These are phyloP conservation scores for Crotalus horridus DNA, from an alignment of 2,113 vertebrate species.

Conservation along the genomic window DNA sequence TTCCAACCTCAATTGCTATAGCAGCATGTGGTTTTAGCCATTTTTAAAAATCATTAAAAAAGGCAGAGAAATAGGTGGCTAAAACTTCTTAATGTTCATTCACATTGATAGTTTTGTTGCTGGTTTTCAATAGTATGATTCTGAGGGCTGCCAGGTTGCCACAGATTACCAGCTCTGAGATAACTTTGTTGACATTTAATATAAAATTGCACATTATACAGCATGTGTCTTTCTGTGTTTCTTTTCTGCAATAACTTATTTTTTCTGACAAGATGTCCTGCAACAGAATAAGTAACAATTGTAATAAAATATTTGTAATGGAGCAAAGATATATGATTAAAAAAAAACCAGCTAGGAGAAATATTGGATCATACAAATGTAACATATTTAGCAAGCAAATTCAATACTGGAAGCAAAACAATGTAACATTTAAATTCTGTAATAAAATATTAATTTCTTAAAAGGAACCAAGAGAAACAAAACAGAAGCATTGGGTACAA, in stretches of 20 bases:
- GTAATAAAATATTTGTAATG: not conserved
- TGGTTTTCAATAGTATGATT: not conserved
- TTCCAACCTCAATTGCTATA: not conserved
- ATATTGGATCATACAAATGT: not conserved
- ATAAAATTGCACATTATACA: not conserved
- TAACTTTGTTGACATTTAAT: not conserved
- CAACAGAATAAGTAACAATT: not conserved
- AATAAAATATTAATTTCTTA: not conserved
- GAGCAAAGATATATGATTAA: not conserved
- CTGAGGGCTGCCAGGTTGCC: not conserved
- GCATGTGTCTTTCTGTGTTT: not conserved
- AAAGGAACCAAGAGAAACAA: not conserved
- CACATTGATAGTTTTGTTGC: not conserved
- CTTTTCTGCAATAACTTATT: not conserved
- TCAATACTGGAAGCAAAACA: not conserved
- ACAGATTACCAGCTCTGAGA: not conserved
- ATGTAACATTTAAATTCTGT: not conserved
- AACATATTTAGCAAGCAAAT: not conserved
- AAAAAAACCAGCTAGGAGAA: not conserved
- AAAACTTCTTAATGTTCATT: not conserved
- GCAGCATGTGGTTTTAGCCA: not conserved
- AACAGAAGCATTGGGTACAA: not conserved
- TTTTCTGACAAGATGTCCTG: not conserved
- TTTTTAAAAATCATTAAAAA: not conserved
- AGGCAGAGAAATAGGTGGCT: not conserved